phyloP scores from a whole-genome alignment of 2,113 vertebrate species.

The Sisor rabdophorus region DNA sequence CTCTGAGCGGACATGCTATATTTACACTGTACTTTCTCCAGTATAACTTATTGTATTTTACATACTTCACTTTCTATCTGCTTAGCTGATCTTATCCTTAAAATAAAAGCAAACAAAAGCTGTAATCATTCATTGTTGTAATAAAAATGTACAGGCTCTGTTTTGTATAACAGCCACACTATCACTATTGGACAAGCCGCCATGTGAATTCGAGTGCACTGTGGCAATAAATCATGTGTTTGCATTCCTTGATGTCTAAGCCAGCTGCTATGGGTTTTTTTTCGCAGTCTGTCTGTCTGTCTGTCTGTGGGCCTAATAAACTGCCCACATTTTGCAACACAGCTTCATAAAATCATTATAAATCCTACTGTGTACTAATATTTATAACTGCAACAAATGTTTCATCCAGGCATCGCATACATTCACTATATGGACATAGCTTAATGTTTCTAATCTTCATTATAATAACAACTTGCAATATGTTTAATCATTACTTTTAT shows the following conservation, averaged over 20 bases:
- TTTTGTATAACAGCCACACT: slow-evolving; percentile 24
- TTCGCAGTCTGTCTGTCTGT: slow-evolving; percentile 39
- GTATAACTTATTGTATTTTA: slow-evolving; percentile 1
- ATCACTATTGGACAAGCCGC: slow-evolving; percentile 24
- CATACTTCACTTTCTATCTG: slow-evolving; percentile 3
- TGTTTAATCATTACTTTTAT: neutral
- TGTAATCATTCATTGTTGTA: slow-evolving; percentile 19
- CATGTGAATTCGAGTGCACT: slow-evolving; percentile 38
- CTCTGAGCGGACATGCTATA: slow-evolving; percentile 39
- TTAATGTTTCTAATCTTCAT: neutral
- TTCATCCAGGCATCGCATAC: neutral
- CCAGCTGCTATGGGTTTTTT: slow-evolving; percentile 57
- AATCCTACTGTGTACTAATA: neutral
- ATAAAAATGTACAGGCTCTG: slow-evolving; percentile 22
- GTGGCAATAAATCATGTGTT: slow-evolving; percentile 50
- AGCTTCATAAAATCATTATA: slow-evolving; percentile 19
- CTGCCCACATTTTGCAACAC: slow-evolving; percentile 24
- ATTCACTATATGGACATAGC: neutral
- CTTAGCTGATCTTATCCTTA: neutral
- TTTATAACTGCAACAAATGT: neutral
- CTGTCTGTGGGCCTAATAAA: slow-evolving; percentile 39
- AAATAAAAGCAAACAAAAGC: slow-evolving; percentile 13
- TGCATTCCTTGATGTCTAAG: slow-evolving; percentile 50
- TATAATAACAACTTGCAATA: neutral
- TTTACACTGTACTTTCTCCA: neutral